These are phyloP conservation scores for Numenius phaeopus DNA, from an alignment of 2,797 vertebrate species.

Conservation along the genomic window DNA sequence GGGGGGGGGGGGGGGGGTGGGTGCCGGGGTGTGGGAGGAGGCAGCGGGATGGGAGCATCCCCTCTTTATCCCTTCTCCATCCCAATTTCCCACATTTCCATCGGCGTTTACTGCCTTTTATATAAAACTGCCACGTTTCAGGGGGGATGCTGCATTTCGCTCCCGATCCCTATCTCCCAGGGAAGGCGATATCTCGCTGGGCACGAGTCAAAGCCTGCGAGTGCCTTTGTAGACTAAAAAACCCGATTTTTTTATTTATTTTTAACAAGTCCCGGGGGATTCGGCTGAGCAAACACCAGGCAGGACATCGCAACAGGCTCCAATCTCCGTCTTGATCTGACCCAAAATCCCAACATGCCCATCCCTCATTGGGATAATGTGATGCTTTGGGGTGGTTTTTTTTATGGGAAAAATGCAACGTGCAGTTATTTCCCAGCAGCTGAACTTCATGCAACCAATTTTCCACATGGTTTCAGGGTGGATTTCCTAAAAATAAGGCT, in stretches of 20 bases:
- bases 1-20: neutral
- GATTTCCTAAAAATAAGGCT: neutral
- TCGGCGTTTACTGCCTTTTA: fast-evolving
- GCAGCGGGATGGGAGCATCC: neutral
- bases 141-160: fast-evolving
- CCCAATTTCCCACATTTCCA: neutral
- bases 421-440: neutral
- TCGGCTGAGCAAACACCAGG: fast-evolving
- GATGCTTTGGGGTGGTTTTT: neutral
- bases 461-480: neutral
- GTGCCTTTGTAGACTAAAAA: neutral
- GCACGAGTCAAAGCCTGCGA: fast-evolving
- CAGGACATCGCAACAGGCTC: fast-evolving
- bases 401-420: fast-evolving
- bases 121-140: neutral
- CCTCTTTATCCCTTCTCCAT: neutral
- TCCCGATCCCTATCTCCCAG: fast-evolving
- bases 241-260: neutral
- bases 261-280: neutral
- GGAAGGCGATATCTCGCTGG: fast-evolving
- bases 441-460: neutral
- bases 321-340: neutral
- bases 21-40: neutral
- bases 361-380: neutral
- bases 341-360: neutral